Percentiles rank a stretch among this genome's conserved stretches.
phyloP scores from a whole-genome alignment of 2,888 invertebrate genomes.

The Argyresthia albistria region DNA sequence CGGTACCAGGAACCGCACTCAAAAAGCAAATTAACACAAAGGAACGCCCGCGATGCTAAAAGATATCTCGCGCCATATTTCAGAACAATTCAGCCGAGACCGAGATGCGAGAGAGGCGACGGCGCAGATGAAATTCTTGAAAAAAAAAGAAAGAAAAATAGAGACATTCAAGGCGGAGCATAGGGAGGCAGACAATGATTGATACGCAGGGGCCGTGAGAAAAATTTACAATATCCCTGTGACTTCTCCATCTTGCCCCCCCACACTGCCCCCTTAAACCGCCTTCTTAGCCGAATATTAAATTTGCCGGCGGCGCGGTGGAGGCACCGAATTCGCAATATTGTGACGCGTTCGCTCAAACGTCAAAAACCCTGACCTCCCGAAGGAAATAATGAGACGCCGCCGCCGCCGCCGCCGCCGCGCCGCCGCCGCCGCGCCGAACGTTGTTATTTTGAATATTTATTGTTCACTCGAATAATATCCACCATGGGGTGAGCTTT shows the following conservation, averaged over 20 bases:
- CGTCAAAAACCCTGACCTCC: conserved; percentile 13
- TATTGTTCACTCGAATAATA: no score
- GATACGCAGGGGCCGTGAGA: conserved; percentile 31
- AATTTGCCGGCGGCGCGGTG: conserved; percentile 53
- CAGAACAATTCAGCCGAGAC: not conserved
- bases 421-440: no score
- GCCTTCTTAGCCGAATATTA: conserved; percentile 51
- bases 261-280: conserved; percentile 15
- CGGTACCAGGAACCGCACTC: no score
- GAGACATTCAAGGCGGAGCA: conserved; percentile 4
- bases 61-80: not conserved
- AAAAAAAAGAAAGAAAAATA: conserved; percentile 2
- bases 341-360: conserved; percentile 38
- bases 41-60: no score
- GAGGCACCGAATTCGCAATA: conserved; percentile 42
- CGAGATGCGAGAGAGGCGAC: not conserved
- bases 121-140: conserved; percentile 2
- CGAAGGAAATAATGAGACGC: not conserved
- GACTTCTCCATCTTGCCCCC: conserved; percentile 11
- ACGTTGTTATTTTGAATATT: no score
- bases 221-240: conserved; percentile 35
- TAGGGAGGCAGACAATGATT: conserved; percentile 35
- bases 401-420: no score
- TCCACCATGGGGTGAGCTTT: no score
- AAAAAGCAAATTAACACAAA: no score